These are phyloP conservation scores for Lineus longissimus DNA, from an alignment of 1,140 invertebrate genomes.

Conservation along the genomic window DNA sequence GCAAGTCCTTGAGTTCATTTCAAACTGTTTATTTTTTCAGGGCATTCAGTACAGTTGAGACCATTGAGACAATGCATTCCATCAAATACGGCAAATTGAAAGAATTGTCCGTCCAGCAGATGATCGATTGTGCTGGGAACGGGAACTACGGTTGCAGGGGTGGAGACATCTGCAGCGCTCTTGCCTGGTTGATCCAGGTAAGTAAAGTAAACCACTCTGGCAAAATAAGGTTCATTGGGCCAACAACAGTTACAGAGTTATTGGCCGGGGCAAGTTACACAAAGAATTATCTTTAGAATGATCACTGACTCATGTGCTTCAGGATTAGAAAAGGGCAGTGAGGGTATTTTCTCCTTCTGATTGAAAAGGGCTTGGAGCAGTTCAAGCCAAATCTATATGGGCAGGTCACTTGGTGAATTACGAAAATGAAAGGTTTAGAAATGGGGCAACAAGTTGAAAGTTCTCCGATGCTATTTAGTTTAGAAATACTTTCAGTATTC, in stretches of 20 bases:
- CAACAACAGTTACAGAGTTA: not conserved
- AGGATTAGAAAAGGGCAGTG: not conserved
- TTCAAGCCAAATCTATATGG: no score
- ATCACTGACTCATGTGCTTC: not conserved
- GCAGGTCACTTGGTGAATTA: no score
- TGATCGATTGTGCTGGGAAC: slow-evolving; percentile 74
- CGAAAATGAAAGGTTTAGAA: no score
- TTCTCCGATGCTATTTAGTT: no score
- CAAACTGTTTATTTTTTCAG: slow-evolving; percentile 24
- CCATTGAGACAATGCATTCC: slow-evolving; percentile 73
- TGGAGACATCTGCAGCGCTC: slow-evolving; percentile 74
- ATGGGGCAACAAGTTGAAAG: no score
- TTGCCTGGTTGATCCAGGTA: slow-evolving; percentile 67
- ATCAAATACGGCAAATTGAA: slow-evolving; percentile 63
- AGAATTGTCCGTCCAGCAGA: slow-evolving; percentile 73
- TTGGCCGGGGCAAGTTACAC: not conserved
- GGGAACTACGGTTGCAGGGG: slow-evolving; percentile 75
- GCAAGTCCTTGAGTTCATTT: not conserved
- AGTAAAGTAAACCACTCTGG: slow-evolving; percentile 33
- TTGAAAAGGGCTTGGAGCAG: not conserved
- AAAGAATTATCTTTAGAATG: not conserved
- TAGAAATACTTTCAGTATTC: no score
- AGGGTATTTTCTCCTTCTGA: not conserved
- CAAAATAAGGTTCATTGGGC: not conserved
- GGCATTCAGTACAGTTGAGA: slow-evolving; percentile 75